Evolutionary conservation across 2,888 invertebrate species (phyloP).

Genomic region (Synergus japonicus): DNA sequence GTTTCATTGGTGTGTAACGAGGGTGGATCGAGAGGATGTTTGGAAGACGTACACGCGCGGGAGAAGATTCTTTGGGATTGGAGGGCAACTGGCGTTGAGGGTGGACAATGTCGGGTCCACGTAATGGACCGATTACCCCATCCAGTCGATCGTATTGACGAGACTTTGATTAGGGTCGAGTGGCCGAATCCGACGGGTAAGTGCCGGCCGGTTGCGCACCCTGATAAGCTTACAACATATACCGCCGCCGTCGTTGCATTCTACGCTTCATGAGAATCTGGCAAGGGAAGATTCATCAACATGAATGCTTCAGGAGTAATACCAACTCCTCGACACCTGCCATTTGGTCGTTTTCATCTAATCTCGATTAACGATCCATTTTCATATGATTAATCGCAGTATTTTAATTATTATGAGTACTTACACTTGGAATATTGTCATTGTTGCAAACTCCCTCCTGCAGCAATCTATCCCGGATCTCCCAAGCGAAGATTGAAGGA

Average conservation of each 20-base stretch:
- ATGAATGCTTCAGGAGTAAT: conserved; percentile 16
- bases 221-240: conserved; percentile 61
- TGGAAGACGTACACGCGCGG: conserved; percentile 57
- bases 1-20: conserved; percentile 43
- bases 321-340: conserved; percentile 19
- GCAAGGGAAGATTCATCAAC: conserved; percentile 11
- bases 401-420: conserved; percentile 78
- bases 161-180: conserved; percentile 78
- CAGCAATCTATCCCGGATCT: conserved; percentile 95
- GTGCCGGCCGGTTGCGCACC: conserved; percentile 64
- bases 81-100: conserved; percentile 58
- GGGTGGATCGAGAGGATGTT: conserved; percentile 58
- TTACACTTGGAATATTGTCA: conserved; percentile 98
- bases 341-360: not conserved
- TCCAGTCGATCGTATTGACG: conserved; percentile 76
- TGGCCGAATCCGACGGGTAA: conserved; percentile 75
- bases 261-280: conserved; percentile 26
- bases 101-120: conserved; percentile 74
- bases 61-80: conserved; percentile 46
- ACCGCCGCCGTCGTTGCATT: conserved; percentile 30
- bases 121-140: conserved; percentile 77
- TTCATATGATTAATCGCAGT: not conserved
- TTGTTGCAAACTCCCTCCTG: conserved; percentile 97
- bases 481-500: conserved; percentile 99
- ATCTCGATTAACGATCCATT: not conserved